Evolutionary conservation across 2,888 invertebrate species (phyloP).

Genomic region (Anticlea derivata): DNA sequence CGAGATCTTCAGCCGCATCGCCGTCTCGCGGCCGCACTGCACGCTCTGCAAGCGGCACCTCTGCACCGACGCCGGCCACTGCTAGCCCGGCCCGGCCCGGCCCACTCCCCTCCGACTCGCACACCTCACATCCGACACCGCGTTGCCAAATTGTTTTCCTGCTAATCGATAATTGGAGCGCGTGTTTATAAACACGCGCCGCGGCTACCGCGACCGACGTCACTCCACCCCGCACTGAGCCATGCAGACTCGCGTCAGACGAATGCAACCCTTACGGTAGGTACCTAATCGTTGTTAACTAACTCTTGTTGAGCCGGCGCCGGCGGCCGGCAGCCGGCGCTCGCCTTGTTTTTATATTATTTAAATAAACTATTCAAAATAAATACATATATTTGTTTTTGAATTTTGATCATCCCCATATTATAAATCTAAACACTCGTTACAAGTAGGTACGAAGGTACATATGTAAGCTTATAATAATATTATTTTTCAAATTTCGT

Average conservation of each 20-base stretch:
- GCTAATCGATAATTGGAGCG: slow-evolving; percentile 22
- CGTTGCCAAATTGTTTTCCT: slow-evolving; percentile 24
- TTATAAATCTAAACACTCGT: too few relatives aligned
- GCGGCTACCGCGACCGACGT: slow-evolving; percentile 2
- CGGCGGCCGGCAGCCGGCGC: too few relatives aligned
- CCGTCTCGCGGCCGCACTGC: slow-evolving; percentile 71
- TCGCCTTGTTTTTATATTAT: slow-evolving; percentile 25
- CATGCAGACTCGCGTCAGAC: too few relatives aligned
- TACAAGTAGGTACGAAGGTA: too few relatives aligned
- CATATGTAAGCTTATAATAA: too few relatives aligned
- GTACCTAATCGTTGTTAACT: slow-evolving; percentile 7
- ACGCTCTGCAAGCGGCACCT: slow-evolving; percentile 73
- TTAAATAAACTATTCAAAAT: slow-evolving; percentile 21
- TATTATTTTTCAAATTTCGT: too few relatives aligned
- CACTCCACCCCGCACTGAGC: too few relatives aligned
- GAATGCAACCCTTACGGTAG: slow-evolving; percentile 9
- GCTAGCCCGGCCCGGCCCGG: slow-evolving; percentile 48
- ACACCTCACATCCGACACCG: not conserved
- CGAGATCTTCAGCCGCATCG: slow-evolving; percentile 74
- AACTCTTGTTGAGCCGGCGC: slow-evolving; percentile 6
- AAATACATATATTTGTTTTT: not conserved
- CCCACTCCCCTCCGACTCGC: not conserved
- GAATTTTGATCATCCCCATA: not conserved
- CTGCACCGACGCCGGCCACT: slow-evolving; percentile 68
- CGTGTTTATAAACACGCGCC: slow-evolving; percentile 33